Base-by-base conservation (phyloP, 2,888 invertebrate species). In the Cephus runcator region DNA sequence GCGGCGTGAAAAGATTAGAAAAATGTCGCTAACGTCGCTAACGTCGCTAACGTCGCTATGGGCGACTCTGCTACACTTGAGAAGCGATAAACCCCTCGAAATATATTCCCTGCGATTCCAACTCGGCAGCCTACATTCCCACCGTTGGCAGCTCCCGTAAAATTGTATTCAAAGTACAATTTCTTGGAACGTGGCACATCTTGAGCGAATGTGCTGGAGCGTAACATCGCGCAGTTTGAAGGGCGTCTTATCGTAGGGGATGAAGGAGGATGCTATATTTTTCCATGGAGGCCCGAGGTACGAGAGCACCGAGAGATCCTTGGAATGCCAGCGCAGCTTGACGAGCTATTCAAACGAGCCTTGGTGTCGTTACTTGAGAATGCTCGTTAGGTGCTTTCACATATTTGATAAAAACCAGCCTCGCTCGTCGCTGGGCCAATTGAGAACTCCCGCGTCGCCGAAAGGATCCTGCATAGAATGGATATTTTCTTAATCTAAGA, bases 1-100 rank as follows among this genome's bases (percentile, higher is more conserved):
- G 77, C 69, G 79, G 79, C 78, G 80, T 76, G 78, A 78, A 79
- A 79, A 87, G 86, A 89, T 88, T 87, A 87, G 86, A 85, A 87
- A 89, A 86, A 84, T 83, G 83, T 30, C 23, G 35, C 56, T 33
- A 69, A 11, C 0, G 71, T 34, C 23, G 35, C 56, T n/a, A 69
- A n/a, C n/a, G 40, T 40, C 40, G 12, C 36, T 4, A 12, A 0
- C 0, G 4, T 12, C 36, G 15, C 40, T 15, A 40, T 1, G 36
- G 36, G 73, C 36, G 33, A 71, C 40, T 56, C 33, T 73, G 33
- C 69, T 76, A 80, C 79, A 79, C 80, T 79, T 81, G 77, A 80
- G 81, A 76, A 82, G 79, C 85, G 84, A 87, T 86, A 85, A 85
- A 84, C 82, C 76, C 79, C 73, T 77, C 80, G 83, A 84, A 86